phyloP scores from a whole-genome alignment of 2,113 vertebrate species.

The Pterocles gutturalis region DNA sequence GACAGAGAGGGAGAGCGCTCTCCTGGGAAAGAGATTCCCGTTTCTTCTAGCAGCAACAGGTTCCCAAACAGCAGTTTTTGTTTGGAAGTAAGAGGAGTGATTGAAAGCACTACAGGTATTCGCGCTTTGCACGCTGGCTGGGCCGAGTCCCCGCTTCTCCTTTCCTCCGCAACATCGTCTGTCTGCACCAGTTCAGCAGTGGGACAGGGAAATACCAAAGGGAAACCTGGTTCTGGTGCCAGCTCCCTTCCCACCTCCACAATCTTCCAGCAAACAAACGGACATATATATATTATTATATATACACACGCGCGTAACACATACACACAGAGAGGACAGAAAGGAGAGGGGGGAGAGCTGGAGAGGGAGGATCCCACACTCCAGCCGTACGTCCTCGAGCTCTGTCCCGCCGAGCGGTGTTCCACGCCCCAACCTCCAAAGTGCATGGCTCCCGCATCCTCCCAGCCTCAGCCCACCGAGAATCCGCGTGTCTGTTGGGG shows the following conservation, averaged over 20 bases:
- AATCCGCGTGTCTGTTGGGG: neutral
- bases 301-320: neutral
- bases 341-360: constrained; percentile 31
- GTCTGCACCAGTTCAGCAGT: neutral
- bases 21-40: constrained; percentile 44
- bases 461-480: constrained; percentile 26
- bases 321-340: constrained; percentile 40
- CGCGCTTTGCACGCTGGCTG: neutral
- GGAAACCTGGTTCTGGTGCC: neutral
- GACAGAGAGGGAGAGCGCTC: constrained; percentile 8
- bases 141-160: neutral
- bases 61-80: constrained; percentile 57
- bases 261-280: constrained; percentile 32
- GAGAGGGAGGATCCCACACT: constrained; percentile 42
- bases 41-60: constrained; percentile 69
- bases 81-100: constrained; percentile 40
- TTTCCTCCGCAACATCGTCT: neutral
- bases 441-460: constrained; percentile 16
- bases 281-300: constrained; percentile 47
- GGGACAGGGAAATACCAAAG: neutral
- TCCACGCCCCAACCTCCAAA: constrained; percentile 41
- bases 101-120: constrained; percentile 18
- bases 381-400: constrained; percentile 56
- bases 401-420: constrained; percentile 34
- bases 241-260: constrained; percentile 31